Percentiles rank a stretch among this genome's conserved stretches.
phyloP scores from a whole-genome alignment of 2,888 invertebrate species.

The Thelaira solivaga region DNA sequence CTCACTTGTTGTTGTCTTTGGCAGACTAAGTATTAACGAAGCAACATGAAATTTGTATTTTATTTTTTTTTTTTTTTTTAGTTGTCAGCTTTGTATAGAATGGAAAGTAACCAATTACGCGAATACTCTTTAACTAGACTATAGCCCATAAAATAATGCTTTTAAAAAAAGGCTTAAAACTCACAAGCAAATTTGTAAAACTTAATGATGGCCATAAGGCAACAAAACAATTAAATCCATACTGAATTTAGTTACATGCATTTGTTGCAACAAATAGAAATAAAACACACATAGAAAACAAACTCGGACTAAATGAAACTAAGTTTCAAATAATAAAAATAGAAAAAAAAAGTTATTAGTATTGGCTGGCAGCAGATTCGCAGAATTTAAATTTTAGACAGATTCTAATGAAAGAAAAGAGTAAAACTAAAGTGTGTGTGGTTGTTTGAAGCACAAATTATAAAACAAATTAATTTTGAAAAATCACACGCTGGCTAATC shows the following conservation, averaged over 20 bases:
- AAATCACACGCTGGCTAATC: no score
- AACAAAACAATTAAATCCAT: neutral
- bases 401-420: neutral
- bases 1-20: constrained; percentile 12
- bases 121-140: neutral
- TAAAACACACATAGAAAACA: neutral
- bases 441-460: no score
- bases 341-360: no score
- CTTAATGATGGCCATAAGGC: constrained; percentile 32
- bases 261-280: neutral
- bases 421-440: no score
- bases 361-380: no score
- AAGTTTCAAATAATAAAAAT: neutral
- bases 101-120: constrained; percentile 44
- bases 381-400: no score
- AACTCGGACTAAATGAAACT: neutral
- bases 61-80: no score
- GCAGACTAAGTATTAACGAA: constrained; percentile 15
- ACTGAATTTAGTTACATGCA: neutral
- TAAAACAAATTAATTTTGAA: no score
- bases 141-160: constrained; percentile 32
- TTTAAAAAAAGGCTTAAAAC: constrained; percentile 38
- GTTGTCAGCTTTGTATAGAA: constrained; percentile 27
- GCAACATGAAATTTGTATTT: no score
- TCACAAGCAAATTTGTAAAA: constrained; percentile 29